Evolutionary conservation across 1,140 invertebrate species (phyloP), one percentile per base, ranked within the genome.

Genomic region (Nilaparvata lugens): DNA sequence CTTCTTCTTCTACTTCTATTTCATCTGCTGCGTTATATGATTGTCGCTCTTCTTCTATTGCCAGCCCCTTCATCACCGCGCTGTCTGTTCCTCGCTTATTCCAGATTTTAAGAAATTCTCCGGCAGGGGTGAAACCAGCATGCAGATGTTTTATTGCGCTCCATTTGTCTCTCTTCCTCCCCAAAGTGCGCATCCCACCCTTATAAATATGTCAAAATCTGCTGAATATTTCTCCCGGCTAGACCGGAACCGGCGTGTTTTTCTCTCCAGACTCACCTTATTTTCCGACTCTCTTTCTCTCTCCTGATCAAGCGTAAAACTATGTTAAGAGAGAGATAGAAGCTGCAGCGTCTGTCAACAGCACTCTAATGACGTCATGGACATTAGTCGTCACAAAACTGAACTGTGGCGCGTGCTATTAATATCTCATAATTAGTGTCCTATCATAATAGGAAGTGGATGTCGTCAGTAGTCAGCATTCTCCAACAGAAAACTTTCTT

Each of bases 161-260:
- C 57, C 43, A 63, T 63, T 60, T 56, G 58, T 63, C 62, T 58
- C 55, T 40, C 61, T 16, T 35, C 54, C 21, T 38, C 56, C 40
- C 31, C 31, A 35, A 35, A 35, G 31, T 35, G 31, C 31, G 45
- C 45, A 48, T 19, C 45, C 54, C 18, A 43, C 54, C 54, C 58
- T 28, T 60, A 63, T 60, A 63, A 60, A 63, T 63, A 60, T 63
- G 58, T 56, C 57, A 59, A 60, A 56, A 60, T 60, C 53, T 56
- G 62, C 62, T 40, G 16, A 54, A 31, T 45, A 42, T 59, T 42
- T 31, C 40, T 23, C 53, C 62, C 48, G 31, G 21, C 57, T 35
- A 35, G 31, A 35, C 31, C 31, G 31, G 31, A 18, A 42, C 53
- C 25, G 40, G 60, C 35, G 52, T 55, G 40, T 24, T 55, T 25